Conservation (phyloP, 1,140 invertebrate species). For the Camponotus floridanus region DNA sequence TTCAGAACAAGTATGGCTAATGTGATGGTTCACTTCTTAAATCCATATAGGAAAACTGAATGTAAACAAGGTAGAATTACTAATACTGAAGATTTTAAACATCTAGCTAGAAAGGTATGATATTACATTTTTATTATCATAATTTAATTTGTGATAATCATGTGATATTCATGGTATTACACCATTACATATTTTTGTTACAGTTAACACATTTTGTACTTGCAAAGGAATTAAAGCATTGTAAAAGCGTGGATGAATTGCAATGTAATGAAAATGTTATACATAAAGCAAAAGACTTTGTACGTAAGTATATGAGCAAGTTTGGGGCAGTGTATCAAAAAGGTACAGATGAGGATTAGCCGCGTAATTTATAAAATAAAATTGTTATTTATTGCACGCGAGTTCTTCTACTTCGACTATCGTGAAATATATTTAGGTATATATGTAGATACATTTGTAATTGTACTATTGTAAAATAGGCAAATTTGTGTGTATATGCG, state of each 20-base stretch:
- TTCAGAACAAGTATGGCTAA: slow-evolving; percentile 96
- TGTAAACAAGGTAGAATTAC: slow-evolving; percentile 95
- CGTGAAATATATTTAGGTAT: slow-evolving; percentile 70
- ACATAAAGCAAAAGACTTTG: slow-evolving; percentile 97
- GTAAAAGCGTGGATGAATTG: slow-evolving; percentile 94
- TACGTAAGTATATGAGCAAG: slow-evolving; percentile 98
- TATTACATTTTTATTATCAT: not conserved
- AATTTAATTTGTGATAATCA: not conserved
- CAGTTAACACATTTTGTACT: slow-evolving; percentile 99
- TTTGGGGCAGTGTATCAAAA: slow-evolving; percentile 92
- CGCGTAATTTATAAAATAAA: slow-evolving; percentile 71
- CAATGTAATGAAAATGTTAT: slow-evolving; percentile 97
- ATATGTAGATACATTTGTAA: slow-evolving; percentile 80
- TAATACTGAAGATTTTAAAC: slow-evolving; percentile 97
- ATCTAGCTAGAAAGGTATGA: slow-evolving; percentile 96
- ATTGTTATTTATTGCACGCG: slow-evolving; percentile 78
- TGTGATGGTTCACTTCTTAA: slow-evolving; percentile 95
- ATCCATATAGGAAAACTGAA: slow-evolving; percentile 94
- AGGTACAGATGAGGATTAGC: slow-evolving; percentile 87
- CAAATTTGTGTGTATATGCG: slow-evolving; percentile 73
- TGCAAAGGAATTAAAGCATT: slow-evolving; percentile 98
- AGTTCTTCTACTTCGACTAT: slow-evolving; percentile 69
- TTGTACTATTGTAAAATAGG: slow-evolving; percentile 79
- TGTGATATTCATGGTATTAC: not conserved
- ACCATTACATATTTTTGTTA: too few species aligned